Evolutionary conservation across 2,888 invertebrate genomes (phyloP).

Genomic region (Ormyrus thymus): DNA sequence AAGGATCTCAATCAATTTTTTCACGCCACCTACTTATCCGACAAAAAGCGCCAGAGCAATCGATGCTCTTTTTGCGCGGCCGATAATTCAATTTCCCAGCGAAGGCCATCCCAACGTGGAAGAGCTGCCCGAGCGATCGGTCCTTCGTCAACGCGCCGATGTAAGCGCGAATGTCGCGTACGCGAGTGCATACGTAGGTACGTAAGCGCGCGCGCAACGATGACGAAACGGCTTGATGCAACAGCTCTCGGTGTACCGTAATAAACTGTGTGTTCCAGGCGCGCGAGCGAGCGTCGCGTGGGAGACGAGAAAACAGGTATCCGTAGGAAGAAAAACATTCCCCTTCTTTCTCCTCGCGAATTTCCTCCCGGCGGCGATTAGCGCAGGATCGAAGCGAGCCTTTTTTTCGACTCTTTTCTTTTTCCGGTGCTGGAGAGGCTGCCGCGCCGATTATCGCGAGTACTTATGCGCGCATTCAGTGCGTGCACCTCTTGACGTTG

Average conservation of each 20-base stretch:
- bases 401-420: conserved; percentile 30
- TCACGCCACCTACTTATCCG: not conserved
- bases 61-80: conserved; percentile 18
- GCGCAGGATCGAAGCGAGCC: conserved; percentile 7
- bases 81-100: conserved; percentile 53
- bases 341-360: conserved; percentile 7
- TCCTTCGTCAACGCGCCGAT: conserved; percentile 39
- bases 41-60: conserved; percentile 8
- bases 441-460: conserved; percentile 27
- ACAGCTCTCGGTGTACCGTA: conserved; percentile 44
- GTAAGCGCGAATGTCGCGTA: not conserved
- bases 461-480: conserved; percentile 26
- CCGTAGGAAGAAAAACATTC: conserved; percentile 45
- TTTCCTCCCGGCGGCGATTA: conserved; percentile 16
- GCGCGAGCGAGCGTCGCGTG: conserved; percentile 56
- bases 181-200: conserved; percentile 1
- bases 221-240: conserved; percentile 55
- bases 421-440: conserved; percentile 38
- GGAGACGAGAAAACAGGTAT: conserved; percentile 58
- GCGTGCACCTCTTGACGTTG: not conserved
- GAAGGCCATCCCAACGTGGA: conserved; percentile 38
- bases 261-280: conserved; percentile 60
- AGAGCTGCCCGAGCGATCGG: conserved; percentile 23
- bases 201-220: conserved; percentile 13
- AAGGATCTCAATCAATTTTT: too few relatives aligned